Evolutionary conservation across 2,888 invertebrate genomes (phyloP).

Genomic region (Pimpla rufipes): DNA sequence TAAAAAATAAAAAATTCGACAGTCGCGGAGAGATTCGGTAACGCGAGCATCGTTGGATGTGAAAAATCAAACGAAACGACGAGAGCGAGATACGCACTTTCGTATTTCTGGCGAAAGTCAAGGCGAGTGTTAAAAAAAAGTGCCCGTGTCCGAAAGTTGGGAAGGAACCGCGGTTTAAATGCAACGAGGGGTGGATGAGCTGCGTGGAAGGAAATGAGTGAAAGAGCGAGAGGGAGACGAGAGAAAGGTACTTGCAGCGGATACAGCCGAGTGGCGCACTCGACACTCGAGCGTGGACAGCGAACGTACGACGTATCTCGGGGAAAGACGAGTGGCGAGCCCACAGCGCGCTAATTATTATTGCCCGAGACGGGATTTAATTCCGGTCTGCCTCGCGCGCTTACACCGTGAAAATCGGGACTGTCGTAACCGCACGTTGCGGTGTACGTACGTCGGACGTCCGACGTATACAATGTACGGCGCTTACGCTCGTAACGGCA

Average conservation of each 20-base stretch:
- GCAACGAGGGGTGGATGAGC: slow-evolving; percentile 19
- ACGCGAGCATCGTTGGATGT: background rate
- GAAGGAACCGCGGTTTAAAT: slow-evolving; percentile 51
- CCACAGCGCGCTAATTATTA: slow-evolving; percentile 50
- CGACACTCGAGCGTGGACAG: slow-evolving; percentile 1
- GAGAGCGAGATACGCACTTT: slow-evolving; percentile 31
- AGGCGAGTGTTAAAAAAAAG: slow-evolving; percentile 46
- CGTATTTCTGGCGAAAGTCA: slow-evolving; percentile 63
- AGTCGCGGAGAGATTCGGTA: background rate
- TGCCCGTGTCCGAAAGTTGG: slow-evolving; percentile 14
- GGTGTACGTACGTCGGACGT: slow-evolving; percentile 45
- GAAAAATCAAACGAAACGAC: background rate
- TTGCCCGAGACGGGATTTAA: slow-evolving; percentile 60
- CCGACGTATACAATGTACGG: slow-evolving; percentile 29
- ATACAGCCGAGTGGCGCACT: slow-evolving; percentile 34
- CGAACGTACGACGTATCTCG: background rate
- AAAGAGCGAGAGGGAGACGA: slow-evolving; percentile 3
- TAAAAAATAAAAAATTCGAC: background rate
- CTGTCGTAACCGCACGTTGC: slow-evolving; percentile 53
- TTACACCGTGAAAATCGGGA: slow-evolving; percentile 57
- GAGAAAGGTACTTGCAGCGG: background rate
- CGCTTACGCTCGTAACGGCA: background rate
- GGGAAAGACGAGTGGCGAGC: slow-evolving; percentile 2
- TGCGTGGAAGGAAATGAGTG: background rate
- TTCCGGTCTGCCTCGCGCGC: slow-evolving; percentile 57